A percentile compares a stretch with the other conserved stretches of the same genome.
Conservation (phyloP, 2,113 vertebrate genomes). For the Himantopus leucocephalus region DNA sequence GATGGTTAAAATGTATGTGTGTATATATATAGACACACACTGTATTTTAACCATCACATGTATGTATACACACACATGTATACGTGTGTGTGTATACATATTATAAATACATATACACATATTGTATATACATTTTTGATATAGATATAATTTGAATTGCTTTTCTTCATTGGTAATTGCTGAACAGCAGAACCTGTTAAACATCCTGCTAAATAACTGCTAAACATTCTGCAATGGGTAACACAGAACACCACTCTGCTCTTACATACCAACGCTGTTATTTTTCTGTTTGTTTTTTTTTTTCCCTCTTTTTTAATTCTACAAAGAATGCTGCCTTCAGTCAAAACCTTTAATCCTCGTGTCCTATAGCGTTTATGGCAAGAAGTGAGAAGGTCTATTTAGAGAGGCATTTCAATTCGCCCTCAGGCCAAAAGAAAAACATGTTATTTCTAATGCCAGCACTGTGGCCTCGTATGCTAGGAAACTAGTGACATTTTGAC, state of each 20-base stretch:
- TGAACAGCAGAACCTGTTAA: not conserved
- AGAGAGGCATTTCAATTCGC: slow-evolving; percentile 53
- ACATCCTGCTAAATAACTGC: not conserved
- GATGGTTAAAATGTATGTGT: not conserved
- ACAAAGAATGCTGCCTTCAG: slow-evolving; percentile 27
- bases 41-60: not conserved
- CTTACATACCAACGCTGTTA: not conserved
- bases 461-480: slow-evolving; percentile 40
- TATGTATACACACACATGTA: fast-evolving
- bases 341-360: slow-evolving; percentile 19
- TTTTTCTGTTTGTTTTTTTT: not conserved
- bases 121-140: not conserved
- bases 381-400: slow-evolving; percentile 56
- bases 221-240: not conserved
- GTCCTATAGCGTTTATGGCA: slow-evolving; percentile 30
- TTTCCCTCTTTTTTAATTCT: slow-evolving; percentile 32
- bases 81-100: not conserved
- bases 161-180: not conserved
- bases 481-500: slow-evolving; percentile 63
- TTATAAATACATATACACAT: not conserved
- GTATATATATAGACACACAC: fast-evolving
- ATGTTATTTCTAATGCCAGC: slow-evolving; percentile 61
- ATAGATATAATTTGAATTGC: not conserved
- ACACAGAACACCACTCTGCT: not conserved
- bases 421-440: slow-evolving; percentile 59